Percentiles rank a stretch among this genome's conserved stretches.
These are phyloP conservation scores for Oreocharis arfaki DNA, from an alignment of 2,113 vertebrate species.

Conservation along the genomic window DNA sequence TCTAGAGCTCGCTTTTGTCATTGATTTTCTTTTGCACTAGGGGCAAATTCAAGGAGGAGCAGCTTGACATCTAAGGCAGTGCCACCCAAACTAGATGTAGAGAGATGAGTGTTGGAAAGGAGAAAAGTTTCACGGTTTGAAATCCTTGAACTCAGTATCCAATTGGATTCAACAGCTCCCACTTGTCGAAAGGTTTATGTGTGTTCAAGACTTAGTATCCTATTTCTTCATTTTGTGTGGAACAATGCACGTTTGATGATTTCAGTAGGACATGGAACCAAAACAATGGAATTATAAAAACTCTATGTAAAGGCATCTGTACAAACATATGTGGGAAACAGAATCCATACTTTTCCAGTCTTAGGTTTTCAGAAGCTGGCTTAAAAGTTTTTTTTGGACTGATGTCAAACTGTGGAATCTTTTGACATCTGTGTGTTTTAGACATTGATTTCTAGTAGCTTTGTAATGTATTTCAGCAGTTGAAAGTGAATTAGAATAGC, in stretches of 20 bases:
- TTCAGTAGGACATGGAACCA: not conserved
- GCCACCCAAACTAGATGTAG: not conserved
- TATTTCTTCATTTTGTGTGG: not conserved
- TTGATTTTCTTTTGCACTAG: not conserved
- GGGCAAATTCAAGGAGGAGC: not conserved
- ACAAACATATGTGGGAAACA: not conserved
- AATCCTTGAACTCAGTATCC: not conserved
- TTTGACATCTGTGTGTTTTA: not conserved
- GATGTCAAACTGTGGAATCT: not conserved
- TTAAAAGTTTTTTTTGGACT: not conserved
- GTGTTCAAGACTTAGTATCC: not conserved
- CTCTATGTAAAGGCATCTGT: fast-evolving
- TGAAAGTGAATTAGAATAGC: not conserved
- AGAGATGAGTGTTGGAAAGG: not conserved
- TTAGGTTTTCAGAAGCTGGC: not conserved
- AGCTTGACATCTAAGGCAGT: not conserved
- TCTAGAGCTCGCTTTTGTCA: not conserved
- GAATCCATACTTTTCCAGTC: not conserved
- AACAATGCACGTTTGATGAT: not conserved
- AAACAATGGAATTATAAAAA: not conserved
- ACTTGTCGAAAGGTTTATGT: not conserved
- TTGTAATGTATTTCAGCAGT: not conserved
- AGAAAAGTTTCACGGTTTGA: not conserved
- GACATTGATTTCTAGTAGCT: not conserved
- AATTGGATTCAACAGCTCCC: not conserved